phyloP scores from a whole-genome alignment of 2,888 invertebrate genomes.

The Drosophila kuntzei region DNA sequence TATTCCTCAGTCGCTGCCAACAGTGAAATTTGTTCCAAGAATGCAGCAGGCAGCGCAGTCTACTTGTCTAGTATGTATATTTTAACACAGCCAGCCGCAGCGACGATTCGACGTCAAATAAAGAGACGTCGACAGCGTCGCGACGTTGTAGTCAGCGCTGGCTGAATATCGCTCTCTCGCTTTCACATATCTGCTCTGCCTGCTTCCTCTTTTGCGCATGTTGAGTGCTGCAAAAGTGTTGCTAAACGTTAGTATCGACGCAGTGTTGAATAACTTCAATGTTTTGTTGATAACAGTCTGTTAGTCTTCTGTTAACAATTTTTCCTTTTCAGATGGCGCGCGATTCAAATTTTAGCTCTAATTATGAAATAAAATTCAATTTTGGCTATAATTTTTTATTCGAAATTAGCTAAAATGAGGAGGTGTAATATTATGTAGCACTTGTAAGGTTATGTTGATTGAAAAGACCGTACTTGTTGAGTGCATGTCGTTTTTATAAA shows the following conservation, averaged over 20 bases:
- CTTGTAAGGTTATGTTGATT: too few relatives aligned
- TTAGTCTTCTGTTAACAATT: too few relatives aligned
- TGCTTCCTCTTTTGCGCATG: slow-evolving; percentile 66
- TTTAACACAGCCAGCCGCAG: slow-evolving; percentile 65
- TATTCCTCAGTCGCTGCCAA: slow-evolving; percentile 81
- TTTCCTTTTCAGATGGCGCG: too few relatives aligned
- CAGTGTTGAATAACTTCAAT: slow-evolving; percentile 27
- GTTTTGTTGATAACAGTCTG: not conserved
- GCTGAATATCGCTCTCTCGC: slow-evolving; percentile 55
- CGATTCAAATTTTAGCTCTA: too few relatives aligned
- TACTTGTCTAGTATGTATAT: slow-evolving; percentile 66
- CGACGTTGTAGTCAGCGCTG: slow-evolving; percentile 58
- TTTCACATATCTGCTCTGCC: slow-evolving; percentile 31
- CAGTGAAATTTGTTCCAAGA: slow-evolving; percentile 75
- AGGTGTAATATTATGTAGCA: too few relatives aligned
- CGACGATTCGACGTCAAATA: slow-evolving; percentile 65
- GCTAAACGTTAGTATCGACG: slow-evolving; percentile 5
- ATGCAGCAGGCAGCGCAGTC: slow-evolving; percentile 64
- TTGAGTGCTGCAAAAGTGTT: slow-evolving; percentile 41
- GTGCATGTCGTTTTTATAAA: too few relatives aligned
- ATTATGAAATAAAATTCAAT: too few relatives aligned
- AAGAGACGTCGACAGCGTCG: slow-evolving; percentile 71
- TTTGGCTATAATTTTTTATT: too few relatives aligned
- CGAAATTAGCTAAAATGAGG: too few relatives aligned
- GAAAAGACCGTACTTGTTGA: too few relatives aligned